These are phyloP conservation scores for Luffia ferchaultella DNA, from an alignment of 2,888 invertebrate genomes.

Conservation along the genomic window DNA sequence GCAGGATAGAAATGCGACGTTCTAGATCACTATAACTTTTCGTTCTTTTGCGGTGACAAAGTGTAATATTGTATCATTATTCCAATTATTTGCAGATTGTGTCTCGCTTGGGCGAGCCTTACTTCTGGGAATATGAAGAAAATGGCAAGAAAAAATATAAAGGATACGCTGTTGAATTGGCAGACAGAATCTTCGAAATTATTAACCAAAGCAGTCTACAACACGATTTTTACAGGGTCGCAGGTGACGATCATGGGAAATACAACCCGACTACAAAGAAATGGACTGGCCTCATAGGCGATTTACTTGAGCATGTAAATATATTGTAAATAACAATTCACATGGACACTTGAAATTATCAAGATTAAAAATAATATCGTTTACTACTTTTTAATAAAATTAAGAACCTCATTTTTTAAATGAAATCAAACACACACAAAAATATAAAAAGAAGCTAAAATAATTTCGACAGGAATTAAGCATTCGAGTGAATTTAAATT, in stretches of 20 bases:
- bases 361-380: no score
- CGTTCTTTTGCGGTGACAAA: no score
- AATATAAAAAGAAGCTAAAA: no score
- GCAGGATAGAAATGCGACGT: no score
- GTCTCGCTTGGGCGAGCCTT: constrained; percentile 41
- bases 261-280: constrained; percentile 71
- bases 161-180: constrained; percentile 89
- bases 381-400: no score
- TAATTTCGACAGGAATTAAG: no score
- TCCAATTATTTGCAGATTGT: constrained; percentile 68
- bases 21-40: no score
- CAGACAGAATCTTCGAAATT: constrained; percentile 70
- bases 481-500: no score
- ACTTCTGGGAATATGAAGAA: constrained; percentile 26
- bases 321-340: not conserved
- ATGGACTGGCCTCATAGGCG: constrained; percentile 80
- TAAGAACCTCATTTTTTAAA: no score
- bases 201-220: constrained; percentile 23
- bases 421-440: no score
- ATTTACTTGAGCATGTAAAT: constrained; percentile 76
- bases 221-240: constrained; percentile 72
- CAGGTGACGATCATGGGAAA: constrained; percentile 72
- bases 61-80: no score
- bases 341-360: no score
- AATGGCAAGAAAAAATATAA: constrained; percentile 60